These are phyloP conservation scores for Cydia strobilella DNA, from an alignment of 1,140 invertebrate genomes.

Conservation along the genomic window DNA sequence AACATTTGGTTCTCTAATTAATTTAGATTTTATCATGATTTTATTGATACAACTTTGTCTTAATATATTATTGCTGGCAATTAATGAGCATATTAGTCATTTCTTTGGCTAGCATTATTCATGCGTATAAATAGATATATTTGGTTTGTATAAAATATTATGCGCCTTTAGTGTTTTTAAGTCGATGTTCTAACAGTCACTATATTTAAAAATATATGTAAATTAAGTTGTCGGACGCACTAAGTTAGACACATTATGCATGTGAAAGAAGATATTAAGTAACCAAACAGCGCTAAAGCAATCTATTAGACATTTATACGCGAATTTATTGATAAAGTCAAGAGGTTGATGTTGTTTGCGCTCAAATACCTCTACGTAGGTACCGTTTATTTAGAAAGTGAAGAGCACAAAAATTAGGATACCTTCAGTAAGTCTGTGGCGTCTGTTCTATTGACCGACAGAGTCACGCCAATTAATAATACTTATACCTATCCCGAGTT, in stretches of 20 bases:
- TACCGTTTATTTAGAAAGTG: conserved; percentile 31
- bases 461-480: neutral
- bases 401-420: conserved; percentile 26
- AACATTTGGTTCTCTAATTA: conserved; percentile 13
- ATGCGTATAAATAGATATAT: conserved; percentile 28
- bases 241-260: conserved; percentile 1
- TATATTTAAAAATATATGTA: conserved; percentile 37
- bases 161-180: conserved; percentile 40
- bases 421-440: neutral
- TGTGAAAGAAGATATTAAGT: conserved; percentile 11
- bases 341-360: conserved; percentile 22
- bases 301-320: conserved; percentile 12
- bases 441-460: neutral
- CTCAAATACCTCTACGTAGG: neutral
- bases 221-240: conserved; percentile 36
- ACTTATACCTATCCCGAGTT: too few species aligned
- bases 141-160: conserved; percentile 35
- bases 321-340: conserved; percentile 30
- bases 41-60: neutral
- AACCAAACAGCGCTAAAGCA: conserved; percentile 1
- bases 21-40: conserved; percentile 19
- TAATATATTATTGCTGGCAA: conserved; percentile 6
- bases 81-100: conserved; percentile 48
- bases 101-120: conserved; percentile 25
- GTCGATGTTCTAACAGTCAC: conserved; percentile 14